Base-by-base conservation (phyloP, 2,888 invertebrate genomes). In the Leptogaster cylindrica region DNA sequence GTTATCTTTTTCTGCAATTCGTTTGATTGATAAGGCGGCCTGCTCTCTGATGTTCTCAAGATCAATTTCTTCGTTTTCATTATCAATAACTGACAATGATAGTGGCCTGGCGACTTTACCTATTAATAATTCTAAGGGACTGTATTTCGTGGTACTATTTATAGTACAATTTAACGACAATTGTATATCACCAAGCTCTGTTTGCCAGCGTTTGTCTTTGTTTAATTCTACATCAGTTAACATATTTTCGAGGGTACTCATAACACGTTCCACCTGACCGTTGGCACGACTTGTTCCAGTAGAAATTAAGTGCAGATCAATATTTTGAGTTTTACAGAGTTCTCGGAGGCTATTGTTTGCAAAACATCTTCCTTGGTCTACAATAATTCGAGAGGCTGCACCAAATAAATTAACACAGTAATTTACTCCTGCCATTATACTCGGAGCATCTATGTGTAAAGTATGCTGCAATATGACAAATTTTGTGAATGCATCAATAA, bases 101-200 rank as follows among this genome's bases (percentile, higher is more conserved):
- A 46, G 18, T 8, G 23, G 50, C 25, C 50, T 50, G 5, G 23
- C 50, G 6, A 50, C n/a, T 23, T 50, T 50, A 8, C 23, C 50
- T 10, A 50, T 50, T n/a, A 50, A 23, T 3, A 50, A 23, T 23
- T 50, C 50, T 8, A 50, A 4, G n/a, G 50, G 50, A 50, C 50
- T 50, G n/a, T 6, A 23, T 12, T 50, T 50, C 8, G 50, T 50
- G 23, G n/a, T n/a, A 2, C 50, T 20, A n/a, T 50, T 50, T 8
- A 20, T n/a, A 48, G 48, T 1, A 1, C 48, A 48, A n/a, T 48
- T 48, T 20, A 48, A 23, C 1, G 48, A 18, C 2, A 48, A 4
- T 20, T 48, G 48, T 6, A 48, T n/a, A 23, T 48, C 48, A 23
- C 8, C 1, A 20, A 48, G 2, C 2, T 18, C 23, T n/a, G 6